Evolutionary conservation across 2,113 vertebrate species (phyloP), one percentile per base, ranked within the genome.

Genomic region (Pteruthius melanotis): DNA sequence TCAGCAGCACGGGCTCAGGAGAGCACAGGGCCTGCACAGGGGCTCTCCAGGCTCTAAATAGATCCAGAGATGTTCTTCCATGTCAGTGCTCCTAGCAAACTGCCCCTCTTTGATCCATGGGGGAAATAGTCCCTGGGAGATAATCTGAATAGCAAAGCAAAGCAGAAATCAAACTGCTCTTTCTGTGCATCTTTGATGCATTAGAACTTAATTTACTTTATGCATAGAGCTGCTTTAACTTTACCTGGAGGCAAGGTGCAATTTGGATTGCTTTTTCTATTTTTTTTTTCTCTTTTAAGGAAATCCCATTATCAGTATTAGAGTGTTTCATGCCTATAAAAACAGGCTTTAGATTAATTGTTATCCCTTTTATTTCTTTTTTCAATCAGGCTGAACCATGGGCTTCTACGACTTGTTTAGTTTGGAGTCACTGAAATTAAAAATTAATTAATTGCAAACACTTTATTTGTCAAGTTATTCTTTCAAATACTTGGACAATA

Each of bases 121-220:
- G 64, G 70, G 54, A 87, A 93, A 76, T 4, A 27, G 70, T 92
- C 57, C 72, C 90, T 93, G 78, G 52, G 69, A 97, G 82, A 91
- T 93, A 95, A 96, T 97, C 93, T 94, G 65, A 91, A 92, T 52
- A 94, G 84, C 64, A 94, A 93, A 95, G 89, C 63, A 91, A 95
- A 95, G 49, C 61, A 92, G 83, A 89, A 96, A 65, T 69, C 87
- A 68, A 85, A 69, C 70, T 59, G 61, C 68, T 90, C 92, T 86
- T 94, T 94, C 74, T 65, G 44, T 65, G n/a, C 35, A 69, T 87
- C 86, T 97, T 82, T 95, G 81, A 95, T 94, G 45, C 76, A 56
- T 53, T 76, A 69, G 28, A 80, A 95, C 52, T 89, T 92, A 82
- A 94, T 95, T 95, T 97, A 81, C 75, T 90, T 87, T 89, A 64